Evolutionary conservation across 2,113 vertebrate genomes (phyloP).

Genomic region (Thymallus thymallus): DNA sequence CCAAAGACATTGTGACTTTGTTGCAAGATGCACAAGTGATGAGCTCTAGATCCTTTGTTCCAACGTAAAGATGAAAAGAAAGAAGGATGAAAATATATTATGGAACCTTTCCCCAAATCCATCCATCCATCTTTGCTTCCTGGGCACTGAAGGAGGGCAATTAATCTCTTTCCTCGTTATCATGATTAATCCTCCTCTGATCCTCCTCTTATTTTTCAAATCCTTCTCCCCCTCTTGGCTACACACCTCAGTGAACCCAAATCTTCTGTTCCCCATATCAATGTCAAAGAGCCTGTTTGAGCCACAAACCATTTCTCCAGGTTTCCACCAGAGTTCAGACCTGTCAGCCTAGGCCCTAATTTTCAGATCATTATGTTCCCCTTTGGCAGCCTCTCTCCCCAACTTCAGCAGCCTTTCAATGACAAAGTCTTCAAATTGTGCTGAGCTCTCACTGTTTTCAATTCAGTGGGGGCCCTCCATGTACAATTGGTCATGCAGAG

Average conservation of each 20-base stretch:
- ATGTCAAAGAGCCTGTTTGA: too few species aligned
- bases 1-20: conserved; percentile 9
- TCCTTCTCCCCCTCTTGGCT: neutral
- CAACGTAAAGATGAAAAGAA: conserved; percentile 16
- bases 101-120: conserved; percentile 17
- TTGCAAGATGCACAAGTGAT: conserved; percentile 9
- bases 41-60: neutral
- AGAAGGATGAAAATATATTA: conserved; percentile 11
- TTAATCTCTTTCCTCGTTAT: conserved; percentile 58
- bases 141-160: conserved; percentile 30
- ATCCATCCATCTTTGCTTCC: conserved; percentile 42
- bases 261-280: neutral
- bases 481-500: neutral
- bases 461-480: neutral
- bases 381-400: neutral
- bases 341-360: neutral
- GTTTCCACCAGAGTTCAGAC: neutral
- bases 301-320: neutral
- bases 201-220: neutral
- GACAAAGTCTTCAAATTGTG: neutral
- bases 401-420: neutral
- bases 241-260: neutral
- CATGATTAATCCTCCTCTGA: conserved; percentile 45
- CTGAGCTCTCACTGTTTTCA: neutral
- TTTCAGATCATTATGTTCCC: neutral